Evolutionary conservation across 30 jellyfish, hydroid and myxozoan species (phyloP), one percentile per base, ranked within the genome.

Genomic region (Pelagia noctiluca): DNA sequence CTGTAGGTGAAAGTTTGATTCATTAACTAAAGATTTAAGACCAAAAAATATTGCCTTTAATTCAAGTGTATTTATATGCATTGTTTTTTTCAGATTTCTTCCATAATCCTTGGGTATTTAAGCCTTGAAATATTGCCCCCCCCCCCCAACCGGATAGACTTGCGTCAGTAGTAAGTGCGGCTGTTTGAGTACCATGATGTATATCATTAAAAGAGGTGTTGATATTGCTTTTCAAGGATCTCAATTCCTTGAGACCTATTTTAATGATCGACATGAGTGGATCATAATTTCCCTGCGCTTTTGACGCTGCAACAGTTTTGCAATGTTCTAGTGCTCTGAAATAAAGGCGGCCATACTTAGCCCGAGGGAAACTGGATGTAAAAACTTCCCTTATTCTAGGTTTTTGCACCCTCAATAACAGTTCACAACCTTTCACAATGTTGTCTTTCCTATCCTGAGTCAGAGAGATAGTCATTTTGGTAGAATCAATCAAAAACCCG

Each of bases 81-180:
- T 22, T 23, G 22, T 50, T 8, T 38, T 24, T 66, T 81, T 85
- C 22, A 18, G 32, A 16, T 12, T 35, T 11, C n/a, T n/a, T n/a
- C n/a, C n/a, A n/a, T n/a, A n/a, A n/a, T n/a, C n/a, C n/a, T n/a
- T n/a, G n/a, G n/a, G n/a, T n/a, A n/a, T n/a, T n/a, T n/a, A n/a
- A n/a, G n/a, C n/a, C n/a, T n/a, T n/a, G n/a, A n/a, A n/a, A 66
- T 35, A 75, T 25, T 30, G 16, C 10, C 50, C 46, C 72, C 87
- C 60, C 76, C 23, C 87, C 82, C 87, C 82, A 76, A 3, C 87
- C 87, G 25, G 81, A 0, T 63, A 49, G 12, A 28, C 63, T 26
- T 22, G 83, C 87, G 31, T 76, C 83, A 60, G 90, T 29, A 19
- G 67, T 29, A 5, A 29, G 36, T 28, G 82, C 64, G 0, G 32